Evolutionary conservation across 1,140 invertebrate genomes (phyloP).

Genomic region (Caenorhabditis brenneri): DNA sequence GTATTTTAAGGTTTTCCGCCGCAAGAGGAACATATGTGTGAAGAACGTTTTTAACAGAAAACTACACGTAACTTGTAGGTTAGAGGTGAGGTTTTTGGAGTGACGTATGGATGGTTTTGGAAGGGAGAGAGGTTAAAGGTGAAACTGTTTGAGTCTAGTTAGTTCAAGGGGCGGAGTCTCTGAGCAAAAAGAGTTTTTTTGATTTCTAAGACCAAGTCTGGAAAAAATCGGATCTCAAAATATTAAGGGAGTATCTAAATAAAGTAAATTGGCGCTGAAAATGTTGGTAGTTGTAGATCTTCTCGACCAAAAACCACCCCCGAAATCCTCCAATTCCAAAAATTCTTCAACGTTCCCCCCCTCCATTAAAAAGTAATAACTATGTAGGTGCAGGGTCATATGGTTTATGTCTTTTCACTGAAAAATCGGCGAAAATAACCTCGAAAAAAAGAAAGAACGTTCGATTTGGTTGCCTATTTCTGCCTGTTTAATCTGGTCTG

Average conservation of each 20-base stretch:
- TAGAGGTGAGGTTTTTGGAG: neutral
- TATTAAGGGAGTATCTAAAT: too few species aligned
- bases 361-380: neutral
- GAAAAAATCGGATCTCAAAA: too few species aligned
- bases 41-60: neutral
- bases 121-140: neutral
- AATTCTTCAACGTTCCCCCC: neutral
- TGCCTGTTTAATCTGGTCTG: slow-evolving; percentile 18
- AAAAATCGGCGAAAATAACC: neutral
- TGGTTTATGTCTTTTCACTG: slow-evolving; percentile 3
- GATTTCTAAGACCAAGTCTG: too few species aligned
- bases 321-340: neutral
- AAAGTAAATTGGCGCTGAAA: too few species aligned
- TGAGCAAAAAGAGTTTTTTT: too few species aligned
- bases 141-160: neutral
- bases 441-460: neutral
- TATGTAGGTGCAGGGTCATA: neutral
- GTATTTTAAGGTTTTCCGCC: slow-evolving; percentile 38
- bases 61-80: slow-evolving; percentile 36
- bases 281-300: too few species aligned
- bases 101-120: too few species aligned
- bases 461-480: neutral
- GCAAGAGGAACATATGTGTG: slow-evolving; percentile 1
- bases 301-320: too few species aligned
- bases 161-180: too few species aligned